These are phyloP conservation scores for Apostichopus parvimensis DNA, from an alignment of 35 echinoderm and acorn worm species.

Conservation along the genomic window DNA sequence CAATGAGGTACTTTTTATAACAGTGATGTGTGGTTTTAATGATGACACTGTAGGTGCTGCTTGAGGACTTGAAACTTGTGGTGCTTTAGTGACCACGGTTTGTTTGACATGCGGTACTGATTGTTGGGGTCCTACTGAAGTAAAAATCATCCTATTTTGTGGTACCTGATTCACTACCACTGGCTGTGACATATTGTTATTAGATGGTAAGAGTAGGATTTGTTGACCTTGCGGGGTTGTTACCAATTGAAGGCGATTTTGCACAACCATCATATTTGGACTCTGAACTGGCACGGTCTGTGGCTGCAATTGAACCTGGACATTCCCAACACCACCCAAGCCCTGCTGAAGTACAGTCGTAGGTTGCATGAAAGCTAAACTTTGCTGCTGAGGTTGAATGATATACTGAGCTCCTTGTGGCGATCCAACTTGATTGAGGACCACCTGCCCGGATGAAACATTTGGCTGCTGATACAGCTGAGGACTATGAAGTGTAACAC, in stretches of 20 bases:
- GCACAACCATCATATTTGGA: conserved; percentile 43
- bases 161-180: conserved; percentile 44
- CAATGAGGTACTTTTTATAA: background rate
- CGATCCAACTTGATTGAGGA: conserved; percentile 19
- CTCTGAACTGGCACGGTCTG: conserved; percentile 40
- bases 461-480: conserved; percentile 31
- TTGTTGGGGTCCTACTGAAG: conserved; percentile 10
- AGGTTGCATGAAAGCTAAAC: conserved; percentile 21
- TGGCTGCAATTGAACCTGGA: conserved; percentile 22
- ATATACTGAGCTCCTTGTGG: conserved; percentile 32
- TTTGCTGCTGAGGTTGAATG: conserved; percentile 19
- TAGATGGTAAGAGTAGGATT: conserved; percentile 33
- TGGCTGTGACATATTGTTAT: conserved; percentile 54
- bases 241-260: conserved; percentile 30
- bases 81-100: background rate
- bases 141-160: conserved; percentile 39
- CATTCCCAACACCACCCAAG: conserved; percentile 1
- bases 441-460: conserved; percentile 1
- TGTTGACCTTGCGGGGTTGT: conserved; percentile 56
- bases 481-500: conserved; percentile 21
- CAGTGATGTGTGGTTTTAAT: background rate
- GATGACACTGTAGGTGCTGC: background rate
- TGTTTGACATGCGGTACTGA: background rate
- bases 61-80: background rate
- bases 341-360: conserved; percentile 31